Evolutionary conservation across 2,797 vertebrate genomes (phyloP), one percentile per base, ranked within the genome.

Genomic region (Phoeniculus purpureus): DNA sequence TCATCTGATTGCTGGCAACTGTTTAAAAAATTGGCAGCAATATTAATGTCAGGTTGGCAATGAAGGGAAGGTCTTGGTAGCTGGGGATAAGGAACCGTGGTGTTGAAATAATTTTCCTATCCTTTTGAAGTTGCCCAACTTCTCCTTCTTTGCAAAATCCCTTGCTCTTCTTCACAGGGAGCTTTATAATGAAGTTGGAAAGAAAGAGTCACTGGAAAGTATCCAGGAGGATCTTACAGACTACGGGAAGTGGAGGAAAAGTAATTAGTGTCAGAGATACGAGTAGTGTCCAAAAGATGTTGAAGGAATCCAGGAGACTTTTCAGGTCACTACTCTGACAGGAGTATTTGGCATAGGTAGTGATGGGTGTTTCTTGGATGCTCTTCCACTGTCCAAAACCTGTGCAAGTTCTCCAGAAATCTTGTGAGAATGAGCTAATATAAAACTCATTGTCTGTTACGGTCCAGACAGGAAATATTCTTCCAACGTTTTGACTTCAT

Each of bases 391-490:
- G 11, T 68, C 45, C 1, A 1, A 79, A 78, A 60, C 62, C 73
- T 75, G 29, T 67, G 37, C 21, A 93, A 87, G 59, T 50, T 5
- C 34, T 87, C 66, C 83, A 50, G 26, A 87, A 87, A 66, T 34
- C 37, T 60, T 66, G 52, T 50, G 64, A 91, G 50, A 83, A 56
- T 56, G 50, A 90, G 22, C 32, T 78, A 68, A 65, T 5, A 25
- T 29, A 31, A 87, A 27, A 78, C 20, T 54, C 26, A 23, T 32
- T 59, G 22, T 59, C 22, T 83, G 18, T 52, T 66, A 64, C 76
- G 62, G 73, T 52, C 80, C 87, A 82, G 50, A 47, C 73, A 66
- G 85, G 66, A 89, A 92, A 85, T 58, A 47, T 62, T 76, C 73
- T 73, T 81, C 19, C 27, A 50, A 45, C 50, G 73, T 70, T 92